These are phyloP conservation scores for Bombus cullumanus DNA, from an alignment of 1,140 invertebrate genomes.

Conservation along the genomic window DNA sequence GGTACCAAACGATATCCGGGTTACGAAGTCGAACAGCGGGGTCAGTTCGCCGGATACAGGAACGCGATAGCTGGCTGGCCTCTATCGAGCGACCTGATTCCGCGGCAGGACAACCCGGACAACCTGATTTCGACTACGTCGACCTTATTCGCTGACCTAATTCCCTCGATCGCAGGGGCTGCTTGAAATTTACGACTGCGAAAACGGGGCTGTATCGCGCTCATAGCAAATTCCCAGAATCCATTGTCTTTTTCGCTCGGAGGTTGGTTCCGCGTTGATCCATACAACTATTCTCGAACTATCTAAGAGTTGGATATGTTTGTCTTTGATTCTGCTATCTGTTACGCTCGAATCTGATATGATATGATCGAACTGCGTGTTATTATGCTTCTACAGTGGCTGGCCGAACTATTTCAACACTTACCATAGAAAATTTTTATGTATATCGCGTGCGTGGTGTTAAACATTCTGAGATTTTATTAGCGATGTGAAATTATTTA, in stretches of 20 bases:
- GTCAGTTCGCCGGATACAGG: slow-evolving; percentile 68
- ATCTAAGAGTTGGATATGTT: no score
- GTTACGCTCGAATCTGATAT: no score
- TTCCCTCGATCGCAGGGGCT: slow-evolving; percentile 51
- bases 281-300: no score
- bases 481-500: no score
- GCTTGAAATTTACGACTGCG: slow-evolving; percentile 47
- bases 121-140: slow-evolving; percentile 68
- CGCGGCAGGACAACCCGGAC: slow-evolving; percentile 71
- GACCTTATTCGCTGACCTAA: slow-evolving; percentile 63
- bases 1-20: slow-evolving; percentile 75
- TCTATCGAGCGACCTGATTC: slow-evolving; percentile 82
- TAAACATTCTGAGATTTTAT: no score
- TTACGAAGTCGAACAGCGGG: slow-evolving; percentile 75
- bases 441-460: no score
- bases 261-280: not conserved
- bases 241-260: not conserved
- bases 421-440: no score
- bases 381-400: no score
- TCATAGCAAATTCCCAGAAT: not conserved
- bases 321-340: no score
- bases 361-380: no score
- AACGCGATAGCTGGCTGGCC: slow-evolving; percentile 67
- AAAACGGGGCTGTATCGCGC: not conserved
- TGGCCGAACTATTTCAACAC: no score